A percentile compares a stretch with the other conserved stretches of the same genome.
These are phyloP conservation scores for Aphidoletes aphidimyza DNA, from an alignment of 2,888 invertebrate genomes.

Conservation along the genomic window DNA sequence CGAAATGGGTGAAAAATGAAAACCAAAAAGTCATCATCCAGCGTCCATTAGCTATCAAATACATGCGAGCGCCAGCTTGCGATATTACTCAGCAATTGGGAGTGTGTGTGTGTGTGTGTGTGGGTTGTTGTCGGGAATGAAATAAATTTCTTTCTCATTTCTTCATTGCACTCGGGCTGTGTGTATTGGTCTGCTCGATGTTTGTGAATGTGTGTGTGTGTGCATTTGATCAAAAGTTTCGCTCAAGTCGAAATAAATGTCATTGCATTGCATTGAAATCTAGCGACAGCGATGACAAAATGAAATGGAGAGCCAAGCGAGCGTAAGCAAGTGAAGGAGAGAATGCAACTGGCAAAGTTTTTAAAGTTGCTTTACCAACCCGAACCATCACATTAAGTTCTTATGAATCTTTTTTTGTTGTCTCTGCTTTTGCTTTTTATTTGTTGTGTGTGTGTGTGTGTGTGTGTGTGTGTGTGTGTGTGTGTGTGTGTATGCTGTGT, in stretches of 20 bases:
- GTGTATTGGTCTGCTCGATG: not conserved
- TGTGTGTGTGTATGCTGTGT: no score
- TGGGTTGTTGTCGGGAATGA: not conserved
- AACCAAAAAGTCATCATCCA: slow-evolving; percentile 17
- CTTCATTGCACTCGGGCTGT: no score
- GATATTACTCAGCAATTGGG: slow-evolving; percentile 36
- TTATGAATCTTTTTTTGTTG: not conserved
- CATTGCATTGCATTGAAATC: slow-evolving; percentile 28
- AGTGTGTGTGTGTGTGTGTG: no score
- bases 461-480: not conserved
- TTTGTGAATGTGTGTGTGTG: not conserved
- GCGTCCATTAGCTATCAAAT: slow-evolving; percentile 47
- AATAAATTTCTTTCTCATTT: slow-evolving; percentile 3
- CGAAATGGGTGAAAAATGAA: not conserved
- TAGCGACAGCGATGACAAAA: slow-evolving; percentile 13
- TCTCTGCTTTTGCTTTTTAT: not conserved
- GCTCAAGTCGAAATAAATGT: slow-evolving; percentile 43
- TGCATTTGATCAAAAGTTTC: slow-evolving; percentile 50
- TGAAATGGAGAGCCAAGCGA: not conserved
- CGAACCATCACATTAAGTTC: slow-evolving; percentile 38
- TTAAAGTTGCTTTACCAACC: slow-evolving; percentile 29
- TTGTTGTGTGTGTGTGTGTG: not conserved
- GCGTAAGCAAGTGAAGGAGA: not conserved
- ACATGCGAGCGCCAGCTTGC: not conserved
- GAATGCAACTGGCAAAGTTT: slow-evolving; percentile 8